Conservation (phyloP, 2,797 vertebrate species). For the Sebastes taczanowskii region DNA sequence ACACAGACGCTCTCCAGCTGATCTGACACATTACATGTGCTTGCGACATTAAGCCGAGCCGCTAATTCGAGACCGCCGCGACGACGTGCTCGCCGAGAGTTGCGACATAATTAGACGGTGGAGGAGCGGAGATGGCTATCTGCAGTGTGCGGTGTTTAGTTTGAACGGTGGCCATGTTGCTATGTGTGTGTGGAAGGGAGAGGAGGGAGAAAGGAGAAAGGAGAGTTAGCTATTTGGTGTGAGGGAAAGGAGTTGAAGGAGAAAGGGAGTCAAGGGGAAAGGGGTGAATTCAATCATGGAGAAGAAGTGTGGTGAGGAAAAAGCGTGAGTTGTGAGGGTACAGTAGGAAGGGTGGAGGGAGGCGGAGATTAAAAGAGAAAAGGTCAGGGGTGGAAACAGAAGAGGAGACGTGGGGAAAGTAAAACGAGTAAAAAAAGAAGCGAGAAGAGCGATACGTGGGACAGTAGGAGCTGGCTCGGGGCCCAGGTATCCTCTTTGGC, state of each 20-base stretch:
- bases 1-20: neutral
- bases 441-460: neutral
- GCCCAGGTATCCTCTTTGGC: conserved; percentile 25
- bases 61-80: conserved; percentile 32
- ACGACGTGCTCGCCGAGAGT: conserved; percentile 7
- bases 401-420: neutral
- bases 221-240: neutral
- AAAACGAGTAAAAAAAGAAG: neutral
- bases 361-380: neutral
- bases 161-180: neutral
- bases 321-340: neutral
- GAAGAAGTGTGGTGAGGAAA: neutral
- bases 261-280: neutral
- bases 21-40: conserved; percentile 23
- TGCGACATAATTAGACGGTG: conserved; percentile 29
- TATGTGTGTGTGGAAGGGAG: neutral
- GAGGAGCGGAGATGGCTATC: conserved; percentile 37
- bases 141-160: conserved; percentile 1
- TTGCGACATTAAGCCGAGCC: conserved; percentile 26
- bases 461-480: conserved; percentile 16
- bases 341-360: neutral
- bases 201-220: neutral
- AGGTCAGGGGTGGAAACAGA: neutral
- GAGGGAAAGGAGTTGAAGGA: neutral
- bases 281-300: neutral